Evolutionary conservation across 1,140 invertebrate species (phyloP), one percentile per base, ranked within the genome.

Genomic region (Zaprionus nigranus): DNA sequence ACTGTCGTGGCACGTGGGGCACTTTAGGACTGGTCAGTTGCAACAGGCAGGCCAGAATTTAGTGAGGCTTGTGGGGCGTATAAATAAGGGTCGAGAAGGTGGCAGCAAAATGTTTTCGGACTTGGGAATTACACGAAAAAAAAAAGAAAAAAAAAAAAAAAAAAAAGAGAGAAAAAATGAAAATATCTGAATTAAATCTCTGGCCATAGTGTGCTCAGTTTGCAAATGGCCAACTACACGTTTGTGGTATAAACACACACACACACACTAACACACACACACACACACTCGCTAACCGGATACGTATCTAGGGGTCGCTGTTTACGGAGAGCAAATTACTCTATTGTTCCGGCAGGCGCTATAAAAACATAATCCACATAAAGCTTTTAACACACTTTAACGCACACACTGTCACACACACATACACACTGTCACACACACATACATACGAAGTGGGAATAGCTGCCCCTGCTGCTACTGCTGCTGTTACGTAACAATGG

Each of bases 301-400:
- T 59, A 59, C 46, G 20, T 61, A 54, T 60, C 43, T 59, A 60
- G 63, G 30, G 36, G 15, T 60, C 34, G 57, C 63, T 60, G 49
- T 74, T 74, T 62, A 56, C 59, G 9, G 12, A 40, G 60, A 22
- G 59, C 53, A 59, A 75, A 54, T 57, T 57, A 64, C 73, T 75
- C 65, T 74, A 74, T 74, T 73, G 75, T 53, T 57, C 61, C 40
- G 59, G 65, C 68, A 72, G 74, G 24, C 56, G 66, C 66, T 66
- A 75, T 79, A 75, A 79, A 79, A 79, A 71, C 73, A 75, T 79
- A 79, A 79, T 75, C 76, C 76, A 60, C 73, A 79, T 79, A 79
- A 79, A 79, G 76, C 76, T 79, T 75, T 79, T 75, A 75, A 60
- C 68, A 71, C 56, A 65, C 68, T 57, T 54, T 57, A 66, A 57